Conservation (phyloP, 2,113 vertebrate species). For the Alligator mississippiensis region DNA sequence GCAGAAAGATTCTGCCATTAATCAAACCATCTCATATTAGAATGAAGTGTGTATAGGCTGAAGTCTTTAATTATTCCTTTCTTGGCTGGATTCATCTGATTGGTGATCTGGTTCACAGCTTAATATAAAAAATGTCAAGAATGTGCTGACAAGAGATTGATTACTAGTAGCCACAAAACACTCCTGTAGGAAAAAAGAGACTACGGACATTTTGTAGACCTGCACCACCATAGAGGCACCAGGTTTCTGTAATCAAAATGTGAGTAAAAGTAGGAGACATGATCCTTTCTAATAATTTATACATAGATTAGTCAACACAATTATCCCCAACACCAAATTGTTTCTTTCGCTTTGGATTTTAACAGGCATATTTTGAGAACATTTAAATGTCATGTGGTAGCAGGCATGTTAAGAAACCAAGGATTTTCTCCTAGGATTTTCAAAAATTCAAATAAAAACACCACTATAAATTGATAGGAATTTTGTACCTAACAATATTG, state of each 20-base stretch:
- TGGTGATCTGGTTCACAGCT: neutral
- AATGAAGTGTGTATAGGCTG: neutral
- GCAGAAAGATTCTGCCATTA: neutral
- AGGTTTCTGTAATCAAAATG: neutral
- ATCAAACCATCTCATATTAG: neutral
- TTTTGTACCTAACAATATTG: no score
- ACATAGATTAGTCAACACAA: neutral
- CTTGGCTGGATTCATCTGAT: neutral
- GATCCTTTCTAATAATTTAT: neutral
- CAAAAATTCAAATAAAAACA: no score
- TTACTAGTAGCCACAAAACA: neutral
- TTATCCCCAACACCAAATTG: fast-evolving
- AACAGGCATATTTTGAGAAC: no score
- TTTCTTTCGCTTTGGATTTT: neutral
- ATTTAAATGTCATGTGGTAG: no score
- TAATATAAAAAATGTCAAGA: neutral
- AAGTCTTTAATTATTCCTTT: neutral
- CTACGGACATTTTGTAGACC: fast-evolving
- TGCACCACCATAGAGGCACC: neutral
- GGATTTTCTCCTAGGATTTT: no score
- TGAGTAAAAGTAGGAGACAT: neutral
- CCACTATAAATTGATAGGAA: no score
- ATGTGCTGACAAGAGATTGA: neutral
- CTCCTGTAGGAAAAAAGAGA: neutral
- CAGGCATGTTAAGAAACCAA: no score